Conservation (phyloP, 2,797 vertebrate species). For the Eurystomus glaucurus region DNA sequence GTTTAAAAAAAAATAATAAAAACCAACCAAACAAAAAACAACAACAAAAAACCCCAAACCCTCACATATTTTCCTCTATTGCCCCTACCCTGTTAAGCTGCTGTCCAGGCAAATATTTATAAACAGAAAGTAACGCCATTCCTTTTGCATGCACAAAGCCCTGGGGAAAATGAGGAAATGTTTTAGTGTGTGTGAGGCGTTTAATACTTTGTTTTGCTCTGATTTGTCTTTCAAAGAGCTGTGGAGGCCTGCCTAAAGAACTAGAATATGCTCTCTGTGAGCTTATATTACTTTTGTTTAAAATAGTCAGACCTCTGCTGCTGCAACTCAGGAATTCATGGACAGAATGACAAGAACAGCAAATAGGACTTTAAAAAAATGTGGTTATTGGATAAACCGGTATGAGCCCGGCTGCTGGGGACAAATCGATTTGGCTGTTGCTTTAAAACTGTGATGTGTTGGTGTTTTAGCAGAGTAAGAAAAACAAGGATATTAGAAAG, state of each 20-base stretch:
- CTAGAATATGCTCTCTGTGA: background rate
- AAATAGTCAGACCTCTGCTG: background rate
- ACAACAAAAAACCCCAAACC: fast-evolving
- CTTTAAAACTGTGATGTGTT: slow-evolving; percentile 53
- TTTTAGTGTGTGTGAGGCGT: background rate
- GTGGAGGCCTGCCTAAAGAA: slow-evolving; percentile 25
- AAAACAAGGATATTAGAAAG: slow-evolving; percentile 70
- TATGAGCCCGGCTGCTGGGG: slow-evolving; percentile 12
- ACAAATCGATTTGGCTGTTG: slow-evolving; percentile 63
- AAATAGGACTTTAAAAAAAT: background rate
- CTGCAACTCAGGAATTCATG: slow-evolving; percentile 17
- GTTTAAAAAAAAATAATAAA: background rate
- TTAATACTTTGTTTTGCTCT: slow-evolving; percentile 26
- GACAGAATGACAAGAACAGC: slow-evolving; percentile 24
- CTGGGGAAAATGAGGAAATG: slow-evolving; percentile 18
- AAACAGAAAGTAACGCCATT: slow-evolving; percentile 32
- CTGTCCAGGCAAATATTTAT: slow-evolving; percentile 35
- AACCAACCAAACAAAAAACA: background rate
- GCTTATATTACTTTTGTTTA: slow-evolving; percentile 24
- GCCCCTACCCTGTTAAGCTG: background rate
- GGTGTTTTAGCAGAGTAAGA: slow-evolving; percentile 62
- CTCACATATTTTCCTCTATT: background rate
- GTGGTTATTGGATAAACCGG: slow-evolving; percentile 23
- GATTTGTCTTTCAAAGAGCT: slow-evolving; percentile 46
- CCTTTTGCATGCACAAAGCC: slow-evolving; percentile 10